Conservation (phyloP, 2,113 vertebrate species). For the Sus scrofa region DNA sequence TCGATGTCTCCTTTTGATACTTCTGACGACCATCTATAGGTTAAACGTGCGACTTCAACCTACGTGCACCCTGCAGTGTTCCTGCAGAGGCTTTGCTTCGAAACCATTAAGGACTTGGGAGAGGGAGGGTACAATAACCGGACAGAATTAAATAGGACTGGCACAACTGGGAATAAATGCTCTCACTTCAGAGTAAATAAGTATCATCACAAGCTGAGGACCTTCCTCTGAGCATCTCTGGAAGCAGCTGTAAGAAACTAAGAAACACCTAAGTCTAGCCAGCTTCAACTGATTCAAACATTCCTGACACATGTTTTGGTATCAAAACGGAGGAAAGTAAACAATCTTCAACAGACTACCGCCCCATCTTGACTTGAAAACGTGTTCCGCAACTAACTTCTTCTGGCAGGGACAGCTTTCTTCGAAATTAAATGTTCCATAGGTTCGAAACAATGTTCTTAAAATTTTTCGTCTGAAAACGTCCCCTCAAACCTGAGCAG, state of each 20-base stretch:
- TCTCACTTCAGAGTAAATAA: not conserved
- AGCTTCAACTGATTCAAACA: not conserved
- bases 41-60: not conserved
- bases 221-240: not conserved
- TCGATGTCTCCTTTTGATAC: not conserved
- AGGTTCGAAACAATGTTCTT: not conserved
- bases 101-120: not conserved
- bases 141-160: not conserved
- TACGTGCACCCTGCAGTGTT: not conserved
- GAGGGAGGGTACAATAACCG: not conserved
- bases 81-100: slow-evolving; percentile 14
- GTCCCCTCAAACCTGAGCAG: not conserved
- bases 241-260: not conserved
- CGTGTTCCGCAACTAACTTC: not conserved
- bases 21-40: not conserved
- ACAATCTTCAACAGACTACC: not conserved
- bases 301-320: slow-evolving; percentile 32
- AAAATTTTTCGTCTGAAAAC: slow-evolving; percentile 26
- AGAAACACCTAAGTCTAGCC: not conserved
- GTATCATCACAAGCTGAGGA: not conserved
- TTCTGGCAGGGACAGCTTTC: not conserved
- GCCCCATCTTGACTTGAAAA: not conserved
- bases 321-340: not conserved
- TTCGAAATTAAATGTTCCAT: not conserved
- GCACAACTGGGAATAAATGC: not conserved